phyloP scores from a whole-genome alignment of 2,113 vertebrate genomes.

The cattle (Bos taurus) region DNA sequence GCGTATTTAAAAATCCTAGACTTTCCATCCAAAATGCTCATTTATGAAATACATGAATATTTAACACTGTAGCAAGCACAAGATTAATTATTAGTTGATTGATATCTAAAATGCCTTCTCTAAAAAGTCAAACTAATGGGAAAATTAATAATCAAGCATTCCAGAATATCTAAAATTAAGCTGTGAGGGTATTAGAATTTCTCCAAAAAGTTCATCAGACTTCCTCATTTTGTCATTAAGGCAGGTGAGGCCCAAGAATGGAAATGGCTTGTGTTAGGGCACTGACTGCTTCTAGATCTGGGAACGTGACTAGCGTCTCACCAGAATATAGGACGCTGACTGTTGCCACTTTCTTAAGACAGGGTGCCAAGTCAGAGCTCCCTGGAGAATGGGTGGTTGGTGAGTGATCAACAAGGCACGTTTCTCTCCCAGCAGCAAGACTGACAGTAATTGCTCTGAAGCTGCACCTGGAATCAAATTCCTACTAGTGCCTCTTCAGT shows the following conservation, averaged over 20 bases:
- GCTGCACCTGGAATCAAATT: not conserved
- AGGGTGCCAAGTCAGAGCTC: not conserved
- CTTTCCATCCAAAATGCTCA: not conserved
- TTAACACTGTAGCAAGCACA: conserved; percentile 15
- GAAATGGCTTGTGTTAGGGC: not conserved
- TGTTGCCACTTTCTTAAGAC: not conserved
- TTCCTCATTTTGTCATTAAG: not conserved
- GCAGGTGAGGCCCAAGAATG: not conserved
- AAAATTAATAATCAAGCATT: conserved; percentile 54
- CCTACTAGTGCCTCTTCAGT: not conserved
- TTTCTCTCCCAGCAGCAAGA: not conserved
- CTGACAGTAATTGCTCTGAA: not conserved
- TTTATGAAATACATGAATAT: conserved; percentile 58
- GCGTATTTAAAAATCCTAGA: not conserved
- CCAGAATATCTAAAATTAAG: conserved; percentile 21
- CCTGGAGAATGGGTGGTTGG: fast-evolving
- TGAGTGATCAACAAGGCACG: not conserved
- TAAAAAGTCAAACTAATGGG: conserved; percentile 32
- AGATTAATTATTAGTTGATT: conserved; percentile 53
- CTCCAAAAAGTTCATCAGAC: not conserved
- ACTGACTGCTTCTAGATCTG: not conserved
- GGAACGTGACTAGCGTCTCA: not conserved
- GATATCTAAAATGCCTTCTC: conserved; percentile 23
- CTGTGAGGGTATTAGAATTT: not conserved
- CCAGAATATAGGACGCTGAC: not conserved